Percentiles rank a stretch among this genome's conserved stretches.
Evolutionary conservation across 2,797 vertebrate genomes (phyloP).

Genomic region (Apogon hyalosoma): DNA sequence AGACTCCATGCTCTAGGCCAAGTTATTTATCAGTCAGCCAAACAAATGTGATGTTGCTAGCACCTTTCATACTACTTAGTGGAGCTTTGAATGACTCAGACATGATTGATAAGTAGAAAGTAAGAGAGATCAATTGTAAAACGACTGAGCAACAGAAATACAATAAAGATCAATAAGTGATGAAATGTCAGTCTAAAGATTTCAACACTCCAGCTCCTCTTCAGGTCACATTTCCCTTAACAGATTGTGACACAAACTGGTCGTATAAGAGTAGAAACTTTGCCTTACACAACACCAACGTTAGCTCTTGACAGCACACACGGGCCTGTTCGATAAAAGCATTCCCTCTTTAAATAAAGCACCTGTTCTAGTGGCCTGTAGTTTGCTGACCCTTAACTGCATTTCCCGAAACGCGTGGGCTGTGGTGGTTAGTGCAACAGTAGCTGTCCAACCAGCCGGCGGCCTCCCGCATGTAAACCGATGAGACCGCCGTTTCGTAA

Average conservation of each 20-base stretch:
- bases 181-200: too few relatives aligned
- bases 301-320: background rate
- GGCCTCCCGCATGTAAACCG: conserved; percentile 63
- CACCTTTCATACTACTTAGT: too few relatives aligned
- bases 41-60: too few relatives aligned
- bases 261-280: background rate
- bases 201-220: too few relatives aligned
- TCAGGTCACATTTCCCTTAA: background rate
- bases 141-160: too few relatives aligned
- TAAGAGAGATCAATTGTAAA: too few relatives aligned
- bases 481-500: conserved; percentile 73
- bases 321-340: background rate
- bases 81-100: too few relatives aligned
- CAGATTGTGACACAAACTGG: background rate
- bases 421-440: conserved; percentile 45
- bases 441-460: conserved; percentile 57
- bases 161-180: too few relatives aligned
- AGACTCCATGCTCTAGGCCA: too few relatives aligned
- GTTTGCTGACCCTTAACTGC: conserved; percentile 29
- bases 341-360: background rate
- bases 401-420: conserved; percentile 79
- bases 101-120: too few relatives aligned
- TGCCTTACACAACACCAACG: background rate
- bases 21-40: too few relatives aligned
- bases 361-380: background rate